Conservation (phyloP, 2,888 invertebrate genomes). For the Scrobipalpa costella region DNA sequence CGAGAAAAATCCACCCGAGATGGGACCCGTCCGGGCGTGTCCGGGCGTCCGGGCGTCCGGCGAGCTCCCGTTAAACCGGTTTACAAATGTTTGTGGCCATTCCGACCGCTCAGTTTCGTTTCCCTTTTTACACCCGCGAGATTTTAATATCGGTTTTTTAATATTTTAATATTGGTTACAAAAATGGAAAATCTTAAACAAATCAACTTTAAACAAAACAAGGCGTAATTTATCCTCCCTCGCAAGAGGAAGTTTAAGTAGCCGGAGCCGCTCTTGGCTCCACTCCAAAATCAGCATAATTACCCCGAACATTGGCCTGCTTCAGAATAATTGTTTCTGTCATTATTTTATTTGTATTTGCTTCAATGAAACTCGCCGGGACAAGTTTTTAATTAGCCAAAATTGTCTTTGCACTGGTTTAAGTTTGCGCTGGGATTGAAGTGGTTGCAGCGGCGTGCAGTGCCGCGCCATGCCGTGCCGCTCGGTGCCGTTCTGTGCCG, state of each 20-base stretch:
- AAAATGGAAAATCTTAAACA: conserved; percentile 14
- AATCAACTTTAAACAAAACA: conserved; percentile 22
- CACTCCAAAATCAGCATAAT: conserved; percentile 36
- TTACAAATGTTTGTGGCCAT: not conserved
- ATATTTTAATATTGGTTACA: not conserved
- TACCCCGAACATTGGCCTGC: conserved; percentile 32
- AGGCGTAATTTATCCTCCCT: conserved; percentile 24
- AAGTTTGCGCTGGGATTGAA: conserved; percentile 18
- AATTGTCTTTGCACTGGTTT: conserved; percentile 14
- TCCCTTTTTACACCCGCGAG: not conserved
- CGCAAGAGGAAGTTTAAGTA: conserved; percentile 24
- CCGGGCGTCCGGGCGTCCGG: not conserved
- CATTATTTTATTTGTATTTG: conserved; percentile 35
- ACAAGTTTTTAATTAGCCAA: conserved; percentile 33
- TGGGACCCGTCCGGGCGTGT: conserved; percentile 3
- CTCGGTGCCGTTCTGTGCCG: too few species aligned
- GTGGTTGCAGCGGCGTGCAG: not conserved
- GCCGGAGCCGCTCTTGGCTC: conserved; percentile 32
- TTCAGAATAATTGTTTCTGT: conserved; percentile 36
- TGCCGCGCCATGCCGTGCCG: not conserved
- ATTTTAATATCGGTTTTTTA: not conserved
- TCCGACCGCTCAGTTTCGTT: not conserved
- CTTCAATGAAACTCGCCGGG: conserved; percentile 27
- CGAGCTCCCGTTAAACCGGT: not conserved
- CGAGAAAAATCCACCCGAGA: conserved; percentile 14